phyloP scores from a whole-genome alignment of 2,113 vertebrate species.

The Emydura subglobosa region DNA sequence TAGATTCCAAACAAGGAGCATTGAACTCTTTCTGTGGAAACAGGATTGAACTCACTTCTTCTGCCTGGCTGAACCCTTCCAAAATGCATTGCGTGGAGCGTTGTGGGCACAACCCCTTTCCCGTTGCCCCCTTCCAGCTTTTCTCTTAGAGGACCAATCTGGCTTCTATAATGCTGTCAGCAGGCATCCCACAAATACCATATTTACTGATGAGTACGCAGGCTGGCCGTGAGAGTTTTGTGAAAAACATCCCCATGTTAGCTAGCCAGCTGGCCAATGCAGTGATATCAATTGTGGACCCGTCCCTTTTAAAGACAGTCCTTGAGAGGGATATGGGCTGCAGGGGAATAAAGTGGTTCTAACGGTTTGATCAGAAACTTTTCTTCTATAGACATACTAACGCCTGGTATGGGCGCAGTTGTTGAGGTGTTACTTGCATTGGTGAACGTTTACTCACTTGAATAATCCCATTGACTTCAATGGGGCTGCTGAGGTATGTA shows the following conservation, averaged over 20 bases:
- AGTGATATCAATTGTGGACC: not conserved
- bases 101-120: too few relatives aligned
- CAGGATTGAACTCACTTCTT: too few relatives aligned
- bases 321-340: not conserved
- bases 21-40: too few relatives aligned
- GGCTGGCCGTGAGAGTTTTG: not conserved
- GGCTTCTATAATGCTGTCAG: not conserved
- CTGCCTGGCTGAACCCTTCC: too few relatives aligned
- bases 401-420: not conserved
- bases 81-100: too few relatives aligned
- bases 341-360: not conserved
- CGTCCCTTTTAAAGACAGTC: not conserved
- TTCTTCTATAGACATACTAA: not conserved
- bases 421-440: not conserved
- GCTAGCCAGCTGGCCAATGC: not conserved
- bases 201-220: not conserved
- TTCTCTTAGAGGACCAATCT: too few relatives aligned
- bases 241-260: not conserved
- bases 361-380: not conserved
- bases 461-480: not conserved
- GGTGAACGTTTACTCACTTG: not conserved
- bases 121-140: too few relatives aligned
- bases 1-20: too few relatives aligned
- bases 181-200: not conserved
- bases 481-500: rapidly evolving